Base-by-base conservation (phyloP, 1,140 invertebrate genomes). In the Camponotus floridanus region DNA sequence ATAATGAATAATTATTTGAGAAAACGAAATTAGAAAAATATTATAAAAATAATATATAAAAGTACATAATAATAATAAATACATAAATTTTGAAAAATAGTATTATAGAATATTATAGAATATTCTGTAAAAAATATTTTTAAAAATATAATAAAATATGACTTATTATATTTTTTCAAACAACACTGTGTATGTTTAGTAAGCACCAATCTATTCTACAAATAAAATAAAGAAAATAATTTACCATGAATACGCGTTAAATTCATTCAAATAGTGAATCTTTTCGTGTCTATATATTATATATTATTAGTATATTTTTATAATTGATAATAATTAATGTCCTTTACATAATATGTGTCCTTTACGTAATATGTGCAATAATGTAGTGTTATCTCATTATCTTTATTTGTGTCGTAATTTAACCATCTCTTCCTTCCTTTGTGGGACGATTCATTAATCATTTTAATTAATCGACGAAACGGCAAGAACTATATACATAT, bases 371-470 rank as follows among this genome's bases (percentile, higher is more conserved):
- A 65, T 31, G n/a, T 18, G 21, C n/a, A n/a, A n/a, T n/a, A n/a
- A n/a, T n/a, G 26, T 26, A 26, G 2, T 36, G 18, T 3, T 59
- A 57, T 48, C 31, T 68, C 67, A 42, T 80, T 80, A 70, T 81
- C 13, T 68, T 81, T 21, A 9, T 59, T 59, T 71, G 26, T 31
- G 62, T 57, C 36, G 36, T 48, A 79, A 79, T 55, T 79, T 8
- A 79, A 51, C 76, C 13, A 5, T 68, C 21, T 71, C 33, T 71
- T 59, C 13, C 57, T 68, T 39, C 36, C 21, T 55, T 59, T 26
- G 33, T 9, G 18, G 45, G 26, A 81, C n/a, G 4, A 36, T 70
- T 70, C 78, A 80, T 81, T 81, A 81, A 81, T 81, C 78, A 81
- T 45, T 71, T 6, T 81, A 71, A 81, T 81, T 81, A 71, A 81